Evolutionary conservation across 2,888 invertebrate species (phyloP).

Genomic region (Phlogophora meticulosa): DNA sequence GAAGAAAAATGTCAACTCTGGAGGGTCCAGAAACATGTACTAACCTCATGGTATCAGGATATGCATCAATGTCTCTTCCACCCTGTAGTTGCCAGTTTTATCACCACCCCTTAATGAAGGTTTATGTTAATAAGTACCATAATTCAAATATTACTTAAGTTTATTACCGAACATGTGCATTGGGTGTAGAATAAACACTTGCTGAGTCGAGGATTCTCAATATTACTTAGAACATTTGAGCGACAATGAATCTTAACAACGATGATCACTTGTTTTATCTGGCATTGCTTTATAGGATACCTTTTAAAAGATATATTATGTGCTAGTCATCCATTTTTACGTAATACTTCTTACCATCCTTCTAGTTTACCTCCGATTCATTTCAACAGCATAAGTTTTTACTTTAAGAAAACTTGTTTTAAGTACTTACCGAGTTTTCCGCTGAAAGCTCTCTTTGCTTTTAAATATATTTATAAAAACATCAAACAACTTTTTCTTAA

Average conservation of each 20-base stretch:
- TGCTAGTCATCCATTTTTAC: too few relatives aligned
- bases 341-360: background rate
- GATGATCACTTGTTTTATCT: background rate
- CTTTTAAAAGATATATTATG: too few relatives aligned
- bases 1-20: too few relatives aligned
- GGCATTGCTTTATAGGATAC: too few relatives aligned
- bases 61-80: too few relatives aligned
- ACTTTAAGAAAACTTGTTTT: background rate
- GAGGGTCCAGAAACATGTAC: too few relatives aligned
- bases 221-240: background rate
- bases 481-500: background rate
- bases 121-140: background rate
- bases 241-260: too few relatives aligned
- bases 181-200: background rate
- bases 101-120: background rate
- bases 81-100: conserved; percentile 8
- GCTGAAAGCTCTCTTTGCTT: background rate
- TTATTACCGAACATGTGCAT: too few relatives aligned
- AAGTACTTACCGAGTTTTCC: background rate
- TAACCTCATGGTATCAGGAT: too few relatives aligned
- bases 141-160: too few relatives aligned
- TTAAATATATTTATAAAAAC: background rate
- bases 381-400: conserved; percentile 1
- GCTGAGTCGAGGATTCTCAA: background rate
- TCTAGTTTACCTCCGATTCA: background rate